These are phyloP conservation scores for Tyto alba DNA, from an alignment of 2,113 vertebrate species.

Conservation along the genomic window DNA sequence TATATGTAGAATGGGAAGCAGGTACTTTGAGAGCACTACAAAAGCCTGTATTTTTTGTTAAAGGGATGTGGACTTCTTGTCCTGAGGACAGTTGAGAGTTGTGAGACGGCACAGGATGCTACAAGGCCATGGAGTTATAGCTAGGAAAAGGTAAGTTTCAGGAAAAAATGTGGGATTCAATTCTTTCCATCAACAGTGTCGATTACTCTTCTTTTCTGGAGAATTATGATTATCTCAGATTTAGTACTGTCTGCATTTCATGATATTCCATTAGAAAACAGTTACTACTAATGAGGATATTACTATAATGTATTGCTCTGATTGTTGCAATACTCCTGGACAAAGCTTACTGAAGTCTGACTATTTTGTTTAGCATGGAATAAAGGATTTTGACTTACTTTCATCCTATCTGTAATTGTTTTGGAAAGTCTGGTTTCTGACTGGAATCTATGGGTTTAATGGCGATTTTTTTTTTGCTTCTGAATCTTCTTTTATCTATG, in stretches of 20 bases:
- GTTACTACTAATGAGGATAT: not conserved
- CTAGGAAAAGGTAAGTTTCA: not conserved
- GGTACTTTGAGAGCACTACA: not conserved
- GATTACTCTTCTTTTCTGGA: not conserved
- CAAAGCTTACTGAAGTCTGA: not conserved
- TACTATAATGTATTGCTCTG: not conserved
- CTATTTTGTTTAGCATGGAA: not conserved
- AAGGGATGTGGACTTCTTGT: not conserved
- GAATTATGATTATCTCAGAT: not conserved
- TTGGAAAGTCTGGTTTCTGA: not conserved
- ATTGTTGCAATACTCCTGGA: not conserved
- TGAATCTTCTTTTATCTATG: not conserved
- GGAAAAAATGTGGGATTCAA: rapidly evolving
- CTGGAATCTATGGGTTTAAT: not conserved
- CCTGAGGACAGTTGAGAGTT: rapidly evolving
- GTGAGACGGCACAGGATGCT: not conserved
- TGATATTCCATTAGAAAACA: not conserved
- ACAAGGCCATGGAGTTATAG: not conserved
- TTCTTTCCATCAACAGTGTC: rapidly evolving
- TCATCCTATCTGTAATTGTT: not conserved
- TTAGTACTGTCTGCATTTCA: not conserved
- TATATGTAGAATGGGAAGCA: not conserved
- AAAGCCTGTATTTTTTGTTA: not conserved
- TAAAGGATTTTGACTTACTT: not conserved
- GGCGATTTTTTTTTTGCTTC: not conserved